Evolutionary conservation across 2,113 vertebrate genomes (phyloP).

Genomic region (Rhinolophus sinicus): DNA sequence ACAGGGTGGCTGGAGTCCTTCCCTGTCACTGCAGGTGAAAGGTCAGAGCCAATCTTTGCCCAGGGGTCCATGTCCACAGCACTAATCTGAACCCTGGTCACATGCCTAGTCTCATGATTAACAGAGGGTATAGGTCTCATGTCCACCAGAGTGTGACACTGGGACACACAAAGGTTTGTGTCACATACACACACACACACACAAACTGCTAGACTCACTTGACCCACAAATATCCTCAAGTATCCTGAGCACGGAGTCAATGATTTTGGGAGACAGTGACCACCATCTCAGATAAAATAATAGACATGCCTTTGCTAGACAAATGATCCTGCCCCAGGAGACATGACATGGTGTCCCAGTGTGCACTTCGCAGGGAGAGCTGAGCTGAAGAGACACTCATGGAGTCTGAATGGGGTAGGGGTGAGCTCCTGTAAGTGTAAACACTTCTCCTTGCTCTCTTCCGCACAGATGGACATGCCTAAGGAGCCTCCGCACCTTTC

Average conservation of each 20-base stretch:
- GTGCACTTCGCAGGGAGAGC: neutral
- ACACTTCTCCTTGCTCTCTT: neutral
- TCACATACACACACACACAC: neutral
- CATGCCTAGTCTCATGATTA: neutral
- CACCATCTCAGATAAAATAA: neutral
- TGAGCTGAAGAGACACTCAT: neutral
- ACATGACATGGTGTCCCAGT: neutral
- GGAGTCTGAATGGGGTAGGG: neutral
- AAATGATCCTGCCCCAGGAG: neutral
- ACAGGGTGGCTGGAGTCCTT: neutral
- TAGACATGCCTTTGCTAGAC: neutral
- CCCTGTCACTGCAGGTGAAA: neutral
- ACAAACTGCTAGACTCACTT: neutral
- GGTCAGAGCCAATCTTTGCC: neutral
- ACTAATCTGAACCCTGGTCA: neutral
- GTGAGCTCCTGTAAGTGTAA: neutral
- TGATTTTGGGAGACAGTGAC: neutral
- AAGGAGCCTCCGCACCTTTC: neutral
- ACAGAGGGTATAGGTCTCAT: neutral
- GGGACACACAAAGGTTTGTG: neutral
- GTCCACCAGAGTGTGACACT: neutral
- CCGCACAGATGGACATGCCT: neutral
- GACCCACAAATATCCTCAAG: neutral
- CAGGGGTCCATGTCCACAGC: neutral
- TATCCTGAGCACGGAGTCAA: neutral